Conservation (phyloP, 1,140 invertebrate species). For the Lepidurus apus region DNA sequence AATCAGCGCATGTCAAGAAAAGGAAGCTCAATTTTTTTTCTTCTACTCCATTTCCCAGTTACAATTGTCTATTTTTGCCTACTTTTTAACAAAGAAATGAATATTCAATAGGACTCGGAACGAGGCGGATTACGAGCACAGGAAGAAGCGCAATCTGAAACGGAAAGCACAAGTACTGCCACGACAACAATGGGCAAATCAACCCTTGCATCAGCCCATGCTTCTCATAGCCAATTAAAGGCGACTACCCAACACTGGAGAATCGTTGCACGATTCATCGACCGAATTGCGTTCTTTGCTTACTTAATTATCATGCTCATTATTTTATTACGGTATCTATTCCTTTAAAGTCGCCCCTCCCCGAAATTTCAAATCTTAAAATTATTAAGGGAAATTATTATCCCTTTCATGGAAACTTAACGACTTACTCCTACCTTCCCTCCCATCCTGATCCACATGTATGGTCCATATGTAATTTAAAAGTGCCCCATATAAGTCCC, state of each 20-base stretch:
- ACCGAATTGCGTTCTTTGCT: slow-evolving; percentile 24
- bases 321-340: slow-evolving; percentile 23
- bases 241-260: neutral
- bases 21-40: neutral
- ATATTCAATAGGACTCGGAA: slow-evolving; percentile 6
- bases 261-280: slow-evolving; percentile 12
- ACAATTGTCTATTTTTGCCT: neutral
- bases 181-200: slow-evolving; percentile 12
- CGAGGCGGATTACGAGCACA: neutral
- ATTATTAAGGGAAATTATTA: neutral
- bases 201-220: neutral
- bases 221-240: neutral
- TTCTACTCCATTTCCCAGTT: neutral
- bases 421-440: neutral
- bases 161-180: neutral
- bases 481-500: neutral
- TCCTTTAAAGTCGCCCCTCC: slow-evolving; percentile 8
- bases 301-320: slow-evolving; percentile 26
- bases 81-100: neutral
- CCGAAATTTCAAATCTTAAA: neutral
- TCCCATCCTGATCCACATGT: neutral
- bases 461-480: slow-evolving; percentile 5
- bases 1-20: neutral
- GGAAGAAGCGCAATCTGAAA: neutral
- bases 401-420: neutral